A percentile compares a stretch with the other conserved stretches of the same genome.
Evolutionary conservation across 2,888 invertebrate genomes (phyloP).

Genomic region (Strigamia transsilvanica): DNA sequence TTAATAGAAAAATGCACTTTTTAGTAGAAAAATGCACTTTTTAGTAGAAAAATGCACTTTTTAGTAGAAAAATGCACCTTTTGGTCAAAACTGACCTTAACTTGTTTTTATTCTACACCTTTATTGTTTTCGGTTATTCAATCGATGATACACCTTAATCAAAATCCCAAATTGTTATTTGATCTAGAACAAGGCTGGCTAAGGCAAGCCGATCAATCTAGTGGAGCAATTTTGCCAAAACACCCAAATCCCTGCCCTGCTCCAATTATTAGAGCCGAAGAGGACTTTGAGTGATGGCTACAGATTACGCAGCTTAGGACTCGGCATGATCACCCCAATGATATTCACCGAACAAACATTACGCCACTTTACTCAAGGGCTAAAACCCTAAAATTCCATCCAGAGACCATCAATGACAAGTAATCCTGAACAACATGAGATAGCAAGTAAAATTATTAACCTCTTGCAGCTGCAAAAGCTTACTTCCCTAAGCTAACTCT

Average conservation of each 20-base stretch:
- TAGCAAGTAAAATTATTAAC: not conserved
- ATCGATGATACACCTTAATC: not conserved
- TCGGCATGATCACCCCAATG: not conserved
- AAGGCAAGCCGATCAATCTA: slow-evolving; percentile 27
- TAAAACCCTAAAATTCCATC: not conserved
- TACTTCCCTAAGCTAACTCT: not conserved
- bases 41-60: too few relatives aligned
- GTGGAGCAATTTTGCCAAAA: slow-evolving; percentile 36
- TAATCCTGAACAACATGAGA: not conserved
- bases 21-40: too few relatives aligned
- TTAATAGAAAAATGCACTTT: too few relatives aligned
- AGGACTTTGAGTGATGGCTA: slow-evolving; percentile 35
- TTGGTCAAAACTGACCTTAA: too few relatives aligned
- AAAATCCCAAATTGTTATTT: slow-evolving; percentile 24
- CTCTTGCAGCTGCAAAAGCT: not conserved
- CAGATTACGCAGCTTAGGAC: slow-evolving; percentile 8
- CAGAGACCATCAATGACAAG: not conserved
- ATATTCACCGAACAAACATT: slow-evolving; percentile 6
- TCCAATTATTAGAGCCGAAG: slow-evolving; percentile 1
- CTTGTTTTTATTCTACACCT: too few relatives aligned
- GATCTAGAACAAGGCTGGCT: not conserved
- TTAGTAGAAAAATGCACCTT: too few relatives aligned
- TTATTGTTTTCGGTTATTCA: not conserved
- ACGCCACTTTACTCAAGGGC: not conserved
- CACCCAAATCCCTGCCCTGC: not conserved